phyloP scores from a whole-genome alignment of 2,797 vertebrate species.

The Podargus strigoides region DNA sequence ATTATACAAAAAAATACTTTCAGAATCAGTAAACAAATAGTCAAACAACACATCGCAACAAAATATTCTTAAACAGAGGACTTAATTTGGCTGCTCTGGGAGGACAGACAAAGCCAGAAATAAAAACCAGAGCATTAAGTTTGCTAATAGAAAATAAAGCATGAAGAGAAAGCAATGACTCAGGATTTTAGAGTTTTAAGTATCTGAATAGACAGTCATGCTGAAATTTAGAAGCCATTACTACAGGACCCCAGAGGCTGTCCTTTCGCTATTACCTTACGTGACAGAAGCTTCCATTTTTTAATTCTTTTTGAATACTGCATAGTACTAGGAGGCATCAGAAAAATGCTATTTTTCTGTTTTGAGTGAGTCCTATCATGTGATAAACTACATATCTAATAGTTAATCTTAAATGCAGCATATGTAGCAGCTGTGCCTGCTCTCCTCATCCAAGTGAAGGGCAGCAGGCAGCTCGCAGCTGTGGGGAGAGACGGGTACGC shows the following conservation, averaged over 20 bases:
- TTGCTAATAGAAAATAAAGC: neutral
- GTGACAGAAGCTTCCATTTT: neutral
- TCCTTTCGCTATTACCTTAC: neutral
- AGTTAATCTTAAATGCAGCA: neutral
- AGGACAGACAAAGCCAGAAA: neutral
- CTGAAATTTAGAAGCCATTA: neutral
- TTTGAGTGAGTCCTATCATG: neutral
- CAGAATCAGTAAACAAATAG: neutral
- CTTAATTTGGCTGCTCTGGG: neutral
- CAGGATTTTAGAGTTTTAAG: neutral
- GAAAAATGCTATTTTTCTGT: neutral
- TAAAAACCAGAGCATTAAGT: neutral
- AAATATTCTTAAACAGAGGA: neutral
- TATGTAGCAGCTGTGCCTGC: fast-evolving
- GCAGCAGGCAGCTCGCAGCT: neutral
- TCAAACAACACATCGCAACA: neutral
- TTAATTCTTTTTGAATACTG: neutral
- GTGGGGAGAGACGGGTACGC: fast-evolving
- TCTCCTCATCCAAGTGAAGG: fast-evolving
- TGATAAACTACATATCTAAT: fast-evolving
- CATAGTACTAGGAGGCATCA: neutral
- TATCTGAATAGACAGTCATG: neutral
- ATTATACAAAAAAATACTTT: neutral
- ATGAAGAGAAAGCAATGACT: neutral
- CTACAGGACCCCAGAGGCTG: neutral